Conservation (phyloP, 2,113 vertebrate genomes). For the Nibea albiflora region DNA sequence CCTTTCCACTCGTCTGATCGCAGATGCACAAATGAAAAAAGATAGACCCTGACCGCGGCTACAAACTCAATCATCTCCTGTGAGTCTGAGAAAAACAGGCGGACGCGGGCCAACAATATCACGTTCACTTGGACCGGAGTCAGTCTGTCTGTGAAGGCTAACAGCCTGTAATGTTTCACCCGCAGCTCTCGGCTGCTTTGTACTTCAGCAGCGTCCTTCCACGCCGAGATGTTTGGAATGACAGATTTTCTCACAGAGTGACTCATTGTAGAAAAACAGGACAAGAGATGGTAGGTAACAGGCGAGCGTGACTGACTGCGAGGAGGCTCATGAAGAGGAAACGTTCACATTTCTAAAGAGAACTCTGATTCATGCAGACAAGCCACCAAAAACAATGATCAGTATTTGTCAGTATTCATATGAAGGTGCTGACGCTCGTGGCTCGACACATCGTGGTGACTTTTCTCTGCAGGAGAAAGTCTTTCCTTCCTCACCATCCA, state of each 20-base stretch:
- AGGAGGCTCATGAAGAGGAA: conserved; percentile 1
- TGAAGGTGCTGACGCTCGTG: background rate
- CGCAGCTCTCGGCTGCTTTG: background rate
- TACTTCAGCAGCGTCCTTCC: background rate
- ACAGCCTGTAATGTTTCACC: background rate
- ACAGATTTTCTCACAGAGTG: conserved; percentile 4
- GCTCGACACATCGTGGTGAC: background rate
- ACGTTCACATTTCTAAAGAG: background rate
- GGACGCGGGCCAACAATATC: background rate
- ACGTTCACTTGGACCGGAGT: too few species aligned
- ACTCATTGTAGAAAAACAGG: conserved; percentile 1
- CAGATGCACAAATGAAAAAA: conserved; percentile 45
- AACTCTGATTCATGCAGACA: conserved; percentile 8
- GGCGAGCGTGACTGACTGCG: conserved; percentile 11
- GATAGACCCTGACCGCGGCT: conserved; percentile 4
- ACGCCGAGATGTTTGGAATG: background rate
- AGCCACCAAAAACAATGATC: background rate
- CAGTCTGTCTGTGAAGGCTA: background rate
- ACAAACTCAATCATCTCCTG: conserved; percentile 35
- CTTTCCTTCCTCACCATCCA: background rate
- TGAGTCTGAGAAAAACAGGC: conserved; percentile 16
- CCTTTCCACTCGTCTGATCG: conserved; percentile 48
- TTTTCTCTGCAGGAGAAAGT: background rate
- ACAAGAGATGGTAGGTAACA: background rate
- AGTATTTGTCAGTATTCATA: background rate